Evolutionary conservation across 1,140 invertebrate genomes (phyloP), one percentile per base, ranked within the genome.

Genomic region (Pemphigus obesinymphae): DNA sequence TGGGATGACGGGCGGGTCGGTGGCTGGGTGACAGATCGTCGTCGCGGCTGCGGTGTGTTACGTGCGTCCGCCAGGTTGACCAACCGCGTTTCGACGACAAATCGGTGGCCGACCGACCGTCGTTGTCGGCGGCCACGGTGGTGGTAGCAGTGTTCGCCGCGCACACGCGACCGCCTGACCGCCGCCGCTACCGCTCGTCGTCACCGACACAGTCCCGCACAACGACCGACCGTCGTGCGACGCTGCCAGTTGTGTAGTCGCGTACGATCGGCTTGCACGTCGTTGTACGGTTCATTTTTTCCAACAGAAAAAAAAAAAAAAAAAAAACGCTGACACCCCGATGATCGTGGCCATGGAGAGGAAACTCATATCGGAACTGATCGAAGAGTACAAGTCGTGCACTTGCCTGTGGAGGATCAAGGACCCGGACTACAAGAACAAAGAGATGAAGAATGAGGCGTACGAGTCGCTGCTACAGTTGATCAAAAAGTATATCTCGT

Each of bases 361-460:
- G 37, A 80, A 63, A 63, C 76, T 80, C 0, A 80, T 80, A 43
- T 80, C 55, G 23, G 76, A 80, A n/a, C 23, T 80, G 8, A 80
- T 80, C 37, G 76, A 80, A 3, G 76, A 45, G 53, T 80, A 80
- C 37, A 80, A 63, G 37, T 29, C 55, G 34, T 80, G 37, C 76
- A 80, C 76, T 4, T 80, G 76, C 23, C 37, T 80, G 55, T 80
- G 76, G 76, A 26, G 76, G 37, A 80, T 63, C n/a, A 80, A 80
- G 37, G 76, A 80, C 8, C 76, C 76, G 15, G 76, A 80, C n/a
- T 80, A 80, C 37, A 80, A 80, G 53, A 80, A 80, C 55, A 80
- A 63, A 63, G 76, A 80, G 23, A 20, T 63, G 53, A 80, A 80
- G 37, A 80, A 80, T 23, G 76, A 80, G 53, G 76, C 76, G 37